Base-by-base conservation (phyloP, 1,140 invertebrate genomes). In the Drosophila kikkawai region DNA sequence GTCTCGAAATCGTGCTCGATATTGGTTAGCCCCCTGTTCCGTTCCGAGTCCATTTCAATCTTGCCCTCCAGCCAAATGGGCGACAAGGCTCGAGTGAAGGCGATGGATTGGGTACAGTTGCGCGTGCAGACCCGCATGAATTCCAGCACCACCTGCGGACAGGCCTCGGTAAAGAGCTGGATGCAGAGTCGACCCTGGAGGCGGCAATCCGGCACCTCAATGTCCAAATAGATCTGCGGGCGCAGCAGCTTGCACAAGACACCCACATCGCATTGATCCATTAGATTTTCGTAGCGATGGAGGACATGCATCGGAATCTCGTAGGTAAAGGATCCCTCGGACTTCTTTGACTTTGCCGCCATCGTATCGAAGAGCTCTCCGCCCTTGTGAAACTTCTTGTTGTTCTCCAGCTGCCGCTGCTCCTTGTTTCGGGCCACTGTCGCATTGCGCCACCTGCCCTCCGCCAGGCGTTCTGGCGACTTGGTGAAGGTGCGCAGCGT, bases 1-100 rank as follows among this genome's bases (percentile, higher is more conserved):
- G 90, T 87, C 29, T 90, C 85, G 19, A 90, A 91, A 64, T 90
- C 85, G 39, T 90, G 85, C 67, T 90, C 85, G n/a, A 90, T 90
- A 26, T 79, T 79, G 45, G 50, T 51, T 47, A 77, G 57, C 3
- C 79, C 75, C 4, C 58, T 17, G 26, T 22, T 29, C 7, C 65
- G 50, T 7, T 71, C 50, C 12, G 69, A 61, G 41, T 61, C 36
- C 15, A 88, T 64, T 0, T 57, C 45, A 11, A 91, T 70, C 3
- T 57, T 60, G 4, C 84, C 90, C 58, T 91, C 90, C 9, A 91
- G 74, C 90, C 90, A 91, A 22, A 91, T 63, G 32, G 84, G 90
- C 0, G 84, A 65, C 48, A 91, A 37, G 0, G 78, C 77, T 0
- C 90, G 79, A 15, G 73, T 70, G 37, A 91, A 87, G 12, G 13